Evolutionary conservation across 2,113 vertebrate species (phyloP), one percentile per base, ranked within the genome.

Genomic region (Bostrychus sinensis): DNA sequence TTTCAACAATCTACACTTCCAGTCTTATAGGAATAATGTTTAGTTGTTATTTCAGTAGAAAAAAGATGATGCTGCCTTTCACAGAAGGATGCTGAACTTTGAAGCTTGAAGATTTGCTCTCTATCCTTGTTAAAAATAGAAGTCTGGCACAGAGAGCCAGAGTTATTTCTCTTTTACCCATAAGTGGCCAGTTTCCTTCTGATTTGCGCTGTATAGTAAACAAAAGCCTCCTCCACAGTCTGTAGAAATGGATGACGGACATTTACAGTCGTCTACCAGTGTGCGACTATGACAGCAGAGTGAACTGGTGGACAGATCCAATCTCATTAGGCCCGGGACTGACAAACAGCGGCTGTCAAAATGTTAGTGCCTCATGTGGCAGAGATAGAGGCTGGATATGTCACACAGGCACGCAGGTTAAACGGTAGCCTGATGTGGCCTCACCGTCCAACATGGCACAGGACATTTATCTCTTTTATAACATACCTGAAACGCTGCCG

Each of bases 321-420:
- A 56, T 86, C 64, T 88, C 80, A 86, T 89, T 86, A 82, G 51
- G 57, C 34, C 48, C 62, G n/a, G 54, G 53, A 73, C 81, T 89
- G 88, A 92, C 70, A 77, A 88, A 90, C 81, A 82, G 65, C 78
- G 56, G 43, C 69, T 90, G 87, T 89, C 89, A 86, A 77, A 86
- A 78, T 65, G 62, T 87, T 85, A 85, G 72, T 73, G 66, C 83
- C 65, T 70, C 74, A 75, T 54, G 66, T 75, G 82, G 84, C 72
- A 82, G 77, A 82, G 82, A 86, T 85, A 82, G 59, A 72, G 39
- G 62, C 67, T 39, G 69, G 58, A 61, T 72, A 57, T 85, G 84
- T 87, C 77, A 85, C 68, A 74, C 57, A 71, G 48, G 76, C 65
- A 67, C 56, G 32, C 42, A 70, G 83, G 84, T 84, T 87, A 81